Evolutionary conservation across 2,113 vertebrate genomes (phyloP), one percentile per base, ranked within the genome.

Genomic region (Xerus inauris): DNA sequence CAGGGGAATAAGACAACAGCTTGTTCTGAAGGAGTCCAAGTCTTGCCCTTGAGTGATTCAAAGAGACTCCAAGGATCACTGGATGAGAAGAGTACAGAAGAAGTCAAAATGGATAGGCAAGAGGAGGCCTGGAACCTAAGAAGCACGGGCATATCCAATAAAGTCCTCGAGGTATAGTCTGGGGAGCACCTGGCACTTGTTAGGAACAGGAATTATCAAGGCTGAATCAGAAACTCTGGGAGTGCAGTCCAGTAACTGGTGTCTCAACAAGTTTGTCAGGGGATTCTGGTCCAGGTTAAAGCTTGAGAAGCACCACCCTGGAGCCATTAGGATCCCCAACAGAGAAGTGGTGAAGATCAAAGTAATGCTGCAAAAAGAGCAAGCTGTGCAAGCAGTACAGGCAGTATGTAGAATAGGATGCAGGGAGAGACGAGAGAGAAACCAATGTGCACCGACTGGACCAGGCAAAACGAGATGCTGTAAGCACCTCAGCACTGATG

Each of bases 281-380:
- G 8, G 38, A 49, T 7, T 20, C 42, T 8, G 1, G 40, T 42
- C 32, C 19, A 32, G 0, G 1, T 19, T 38, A 22, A 0, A 9
- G 62, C 64, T 35, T n/a, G 75, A 90, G 67, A 77, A 82, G 45
- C 75, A 72, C 14, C 32, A 89, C 32, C 9, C 57, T 54, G 47
- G 17, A 47, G 26, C 19, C 26, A 47, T 17, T 54, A 24, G 38
- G n/a, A 54, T 80, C 16, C 14, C 19, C 22, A 12, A 26, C 7
- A 75, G 75, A 62, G 47, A 47, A 49, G 14, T 20, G 17, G 32
- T 42, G 42, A 71, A 19, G 3, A 47, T 4, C 7, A 16, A 49
- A 19, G 1, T 12, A 28, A 54, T 7, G 47, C 5, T 59, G 14
- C 47, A 90, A 45, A 67, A 59, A 67, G 79, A 77, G 64, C 6